phyloP scores from a whole-genome alignment of 2,113 vertebrate genomes.

The Barbus barbus region DNA sequence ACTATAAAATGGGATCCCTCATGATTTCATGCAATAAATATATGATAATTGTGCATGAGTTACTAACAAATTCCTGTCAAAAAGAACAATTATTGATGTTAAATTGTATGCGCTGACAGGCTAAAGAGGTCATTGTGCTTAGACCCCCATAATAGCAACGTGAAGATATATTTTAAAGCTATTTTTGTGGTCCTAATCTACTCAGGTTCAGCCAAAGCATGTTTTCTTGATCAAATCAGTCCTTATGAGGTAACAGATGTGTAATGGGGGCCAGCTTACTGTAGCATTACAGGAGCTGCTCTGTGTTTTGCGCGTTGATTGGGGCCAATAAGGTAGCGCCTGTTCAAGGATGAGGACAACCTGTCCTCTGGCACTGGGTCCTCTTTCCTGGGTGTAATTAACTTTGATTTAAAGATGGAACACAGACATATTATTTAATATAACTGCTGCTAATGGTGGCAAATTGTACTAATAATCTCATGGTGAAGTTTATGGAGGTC shows the following conservation, averaged over 20 bases:
- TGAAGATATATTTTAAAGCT: constrained; percentile 4
- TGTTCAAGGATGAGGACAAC: constrained; percentile 37
- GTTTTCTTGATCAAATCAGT: constrained; percentile 12
- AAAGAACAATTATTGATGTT: not conserved
- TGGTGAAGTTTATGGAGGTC: constrained; percentile 22
- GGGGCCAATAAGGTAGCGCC: constrained; percentile 33
- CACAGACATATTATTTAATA: constrained; percentile 41
- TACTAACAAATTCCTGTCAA: not conserved
- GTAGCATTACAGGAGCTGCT: constrained; percentile 5
- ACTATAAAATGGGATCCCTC: not conserved
- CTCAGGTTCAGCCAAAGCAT: not conserved
- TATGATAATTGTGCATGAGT: not conserved
- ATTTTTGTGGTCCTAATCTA: not conserved
- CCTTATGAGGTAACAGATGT: not conserved
- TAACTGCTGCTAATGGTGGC: constrained; percentile 22
- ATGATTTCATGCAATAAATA: not conserved
- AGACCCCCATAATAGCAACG: not conserved
- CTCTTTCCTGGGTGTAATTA: constrained; percentile 40
- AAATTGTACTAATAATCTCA: constrained; percentile 39
- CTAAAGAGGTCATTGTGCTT: not conserved
- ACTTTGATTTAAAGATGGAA: constrained; percentile 42
- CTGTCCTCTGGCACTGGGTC: constrained; percentile 37
- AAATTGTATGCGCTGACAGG: not conserved
- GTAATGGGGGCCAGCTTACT: not conserved
- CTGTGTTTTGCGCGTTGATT: constrained; percentile 30